Percentiles rank a stretch among this genome's conserved stretches.
These are phyloP conservation scores for Crocuta crocuta DNA, from an alignment of 2,113 vertebrate species.

Conservation along the genomic window DNA sequence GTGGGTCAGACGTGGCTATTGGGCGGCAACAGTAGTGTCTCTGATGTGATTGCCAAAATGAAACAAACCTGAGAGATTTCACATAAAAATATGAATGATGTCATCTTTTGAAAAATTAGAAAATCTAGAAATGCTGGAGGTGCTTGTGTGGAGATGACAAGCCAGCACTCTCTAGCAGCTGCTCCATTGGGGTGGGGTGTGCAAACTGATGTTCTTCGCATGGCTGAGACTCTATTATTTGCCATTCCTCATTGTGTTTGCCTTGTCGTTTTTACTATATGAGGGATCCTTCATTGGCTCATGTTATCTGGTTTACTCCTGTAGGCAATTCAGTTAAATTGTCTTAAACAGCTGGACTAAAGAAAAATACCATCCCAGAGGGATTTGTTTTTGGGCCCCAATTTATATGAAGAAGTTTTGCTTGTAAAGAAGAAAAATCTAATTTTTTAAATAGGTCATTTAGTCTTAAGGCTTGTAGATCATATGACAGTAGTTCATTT, in stretches of 20 bases:
- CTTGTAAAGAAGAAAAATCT: neutral
- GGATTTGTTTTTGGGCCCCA: neutral
- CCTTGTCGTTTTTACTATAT: neutral
- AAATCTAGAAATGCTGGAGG: constrained; percentile 16
- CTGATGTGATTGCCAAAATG: neutral
- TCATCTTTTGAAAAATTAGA: neutral
- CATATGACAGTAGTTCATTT: neutral
- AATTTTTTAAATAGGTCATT: neutral
- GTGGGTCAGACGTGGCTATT: neutral
- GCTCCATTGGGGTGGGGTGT: neutral
- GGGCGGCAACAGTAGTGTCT: neutral
- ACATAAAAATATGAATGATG: neutral
- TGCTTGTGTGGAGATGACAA: neutral
- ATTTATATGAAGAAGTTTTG: neutral
- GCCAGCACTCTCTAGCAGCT: neutral
- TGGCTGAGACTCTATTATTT: neutral
- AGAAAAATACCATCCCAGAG: neutral
- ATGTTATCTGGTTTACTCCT: neutral
- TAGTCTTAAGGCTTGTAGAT: neutral
- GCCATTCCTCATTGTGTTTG: neutral
- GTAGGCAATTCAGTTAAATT: neutral
- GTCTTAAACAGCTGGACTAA: neutral
- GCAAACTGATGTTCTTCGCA: neutral
- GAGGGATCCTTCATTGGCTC: neutral
- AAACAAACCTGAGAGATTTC: neutral